These are phyloP conservation scores for Pyrochroa serraticornis DNA, from an alignment of 2,888 invertebrate species.

Conservation along the genomic window DNA sequence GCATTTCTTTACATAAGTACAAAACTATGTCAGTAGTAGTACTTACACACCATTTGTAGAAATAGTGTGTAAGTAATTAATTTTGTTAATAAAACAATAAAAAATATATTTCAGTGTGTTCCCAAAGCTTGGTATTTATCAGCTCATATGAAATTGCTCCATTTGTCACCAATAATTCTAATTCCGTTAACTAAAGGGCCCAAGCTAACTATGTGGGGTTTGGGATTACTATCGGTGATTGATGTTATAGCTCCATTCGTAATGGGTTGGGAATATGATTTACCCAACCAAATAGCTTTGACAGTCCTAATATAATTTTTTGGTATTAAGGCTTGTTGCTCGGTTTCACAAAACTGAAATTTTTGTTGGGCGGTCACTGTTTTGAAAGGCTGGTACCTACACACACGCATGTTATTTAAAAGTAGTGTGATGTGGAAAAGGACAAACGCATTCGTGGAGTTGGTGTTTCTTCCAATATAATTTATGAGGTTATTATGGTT, in stretches of 20 bases:
- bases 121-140: slow-evolving; percentile 43
- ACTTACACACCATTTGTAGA: too few relatives aligned
- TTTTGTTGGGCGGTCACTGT: too few relatives aligned
- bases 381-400: too few relatives aligned
- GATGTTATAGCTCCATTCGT: slow-evolving; percentile 9
- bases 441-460: too few relatives aligned
- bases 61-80: too few relatives aligned
- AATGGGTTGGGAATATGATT: slow-evolving; percentile 10
- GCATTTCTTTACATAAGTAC: slow-evolving; percentile 11
- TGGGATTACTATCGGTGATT: slow-evolving; percentile 7
- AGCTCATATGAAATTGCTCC: slow-evolving; percentile 43
- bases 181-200: slow-evolving; percentile 32
- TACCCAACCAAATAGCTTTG: neutral
- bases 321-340: too few relatives aligned
- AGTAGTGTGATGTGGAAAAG: too few relatives aligned
- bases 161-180: slow-evolving; percentile 40
- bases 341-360: too few relatives aligned
- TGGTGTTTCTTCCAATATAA: too few relatives aligned
- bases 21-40: slow-evolving; percentile 10
- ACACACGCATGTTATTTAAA: too few relatives aligned
- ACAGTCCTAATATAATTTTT: too few relatives aligned
- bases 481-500: too few relatives aligned
- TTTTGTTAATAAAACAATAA: neutral
- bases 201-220: slow-evolving; percentile 14
- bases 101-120: slow-evolving; percentile 38